A percentile compares a stretch with the other conserved stretches of the same genome.
Evolutionary conservation across 2,888 invertebrate species (phyloP).

Genomic region (Petrophora chlorosata): DNA sequence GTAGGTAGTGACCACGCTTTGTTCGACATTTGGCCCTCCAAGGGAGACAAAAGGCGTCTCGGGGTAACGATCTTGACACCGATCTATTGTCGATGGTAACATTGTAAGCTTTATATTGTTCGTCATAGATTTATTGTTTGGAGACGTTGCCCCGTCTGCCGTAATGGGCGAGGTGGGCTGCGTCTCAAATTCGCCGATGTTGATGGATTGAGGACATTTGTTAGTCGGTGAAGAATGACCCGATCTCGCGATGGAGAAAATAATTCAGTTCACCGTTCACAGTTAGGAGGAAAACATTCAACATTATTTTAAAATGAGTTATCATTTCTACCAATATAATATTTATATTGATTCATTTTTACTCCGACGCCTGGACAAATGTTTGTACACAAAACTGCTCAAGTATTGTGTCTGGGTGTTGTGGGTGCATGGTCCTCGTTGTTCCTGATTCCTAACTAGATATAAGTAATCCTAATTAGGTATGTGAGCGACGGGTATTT

Average conservation of each 20-base stretch:
- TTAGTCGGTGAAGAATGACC: conserved; percentile 42
- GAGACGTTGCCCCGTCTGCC: conserved; percentile 41
- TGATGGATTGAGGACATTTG: conserved; percentile 58
- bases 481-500: too few relatives aligned
- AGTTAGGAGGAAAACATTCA: too few relatives aligned
- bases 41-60: conserved; percentile 57
- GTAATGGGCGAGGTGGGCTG: conserved; percentile 39
- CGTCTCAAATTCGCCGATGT: conserved; percentile 52
- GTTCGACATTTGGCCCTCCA: conserved; percentile 57
- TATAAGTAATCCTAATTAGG: too few relatives aligned
- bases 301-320: too few relatives aligned
- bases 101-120: conserved; percentile 52
- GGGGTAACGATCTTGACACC: conserved; percentile 65
- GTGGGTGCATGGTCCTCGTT: too few relatives aligned
- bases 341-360: too few relatives aligned
- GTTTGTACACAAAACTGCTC: too few relatives aligned
- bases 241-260: conserved; percentile 21
- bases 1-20: conserved; percentile 34
- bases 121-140: conserved; percentile 53
- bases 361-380: too few relatives aligned
- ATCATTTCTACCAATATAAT: too few relatives aligned
- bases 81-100: conserved; percentile 60
- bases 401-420: too few relatives aligned
- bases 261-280: conserved; percentile 28
- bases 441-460: too few relatives aligned